A percentile compares a stretch with the other conserved stretches of the same genome.
Conservation (phyloP, 2,113 vertebrate genomes). For the Oenanthe melanoleuca region DNA sequence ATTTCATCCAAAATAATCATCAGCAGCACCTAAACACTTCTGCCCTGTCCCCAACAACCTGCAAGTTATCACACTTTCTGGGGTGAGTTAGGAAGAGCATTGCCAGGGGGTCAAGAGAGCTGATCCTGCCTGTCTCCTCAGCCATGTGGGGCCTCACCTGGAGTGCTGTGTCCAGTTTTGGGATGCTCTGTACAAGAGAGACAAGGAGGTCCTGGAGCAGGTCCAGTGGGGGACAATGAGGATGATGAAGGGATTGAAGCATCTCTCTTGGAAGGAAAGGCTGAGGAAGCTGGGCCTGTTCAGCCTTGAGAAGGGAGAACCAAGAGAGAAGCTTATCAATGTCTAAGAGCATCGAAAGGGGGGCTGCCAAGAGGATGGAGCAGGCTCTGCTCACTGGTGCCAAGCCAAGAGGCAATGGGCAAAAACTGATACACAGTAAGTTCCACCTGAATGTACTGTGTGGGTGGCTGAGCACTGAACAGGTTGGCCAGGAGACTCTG, state of each 20-base stretch:
- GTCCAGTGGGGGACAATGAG: not conserved
- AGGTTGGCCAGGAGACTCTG: not conserved
- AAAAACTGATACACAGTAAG: not conserved
- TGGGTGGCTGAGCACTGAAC: not conserved
- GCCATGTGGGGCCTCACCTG: not conserved
- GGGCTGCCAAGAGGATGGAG: not conserved
- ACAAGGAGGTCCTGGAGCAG: not conserved
- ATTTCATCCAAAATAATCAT: not conserved
- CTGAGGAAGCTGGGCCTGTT: not conserved
- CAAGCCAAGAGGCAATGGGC: fast-evolving
- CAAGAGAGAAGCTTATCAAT: not conserved
- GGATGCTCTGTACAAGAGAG: not conserved
- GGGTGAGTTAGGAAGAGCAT: not conserved
- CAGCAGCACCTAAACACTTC: not conserved
- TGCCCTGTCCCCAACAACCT: not conserved
- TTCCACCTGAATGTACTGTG: no score
- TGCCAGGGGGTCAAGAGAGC: not conserved
- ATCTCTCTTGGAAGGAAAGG: not conserved
- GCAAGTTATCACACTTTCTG: not conserved
- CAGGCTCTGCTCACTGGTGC: not conserved
- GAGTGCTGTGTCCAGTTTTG: not conserved
- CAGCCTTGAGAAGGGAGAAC: not conserved
- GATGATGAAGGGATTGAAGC: not conserved
- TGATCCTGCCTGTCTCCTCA: not conserved
- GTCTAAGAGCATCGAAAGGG: not conserved